Conservation (phyloP, 1,140 invertebrate species). For the Aricia agestis region DNA sequence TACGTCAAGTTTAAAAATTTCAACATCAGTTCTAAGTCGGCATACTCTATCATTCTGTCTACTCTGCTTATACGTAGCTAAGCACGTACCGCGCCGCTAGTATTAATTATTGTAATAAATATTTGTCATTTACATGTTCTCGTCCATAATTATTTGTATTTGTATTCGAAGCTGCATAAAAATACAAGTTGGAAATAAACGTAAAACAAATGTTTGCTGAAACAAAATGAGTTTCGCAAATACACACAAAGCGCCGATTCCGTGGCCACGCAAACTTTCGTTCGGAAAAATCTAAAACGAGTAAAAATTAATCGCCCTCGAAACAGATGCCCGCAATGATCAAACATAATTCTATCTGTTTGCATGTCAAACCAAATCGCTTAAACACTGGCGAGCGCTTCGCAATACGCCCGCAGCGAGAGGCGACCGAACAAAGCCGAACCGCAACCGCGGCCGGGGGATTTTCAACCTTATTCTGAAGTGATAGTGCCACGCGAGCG, state of each 20-base stretch:
- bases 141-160: no score
- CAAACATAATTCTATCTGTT: conserved; percentile 32
- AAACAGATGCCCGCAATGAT: conserved; percentile 23
- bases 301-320: neutral
- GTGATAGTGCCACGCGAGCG: neutral
- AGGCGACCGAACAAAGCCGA: conserved; percentile 29
- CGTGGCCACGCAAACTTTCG: neutral
- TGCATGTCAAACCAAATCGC: conserved; percentile 40
- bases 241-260: neutral
- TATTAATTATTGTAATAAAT: no score
- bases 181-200: neutral
- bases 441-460: neutral
- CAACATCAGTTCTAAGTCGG: no score
- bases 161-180: no score
- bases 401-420: conserved; percentile 30
- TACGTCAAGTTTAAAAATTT: no score
- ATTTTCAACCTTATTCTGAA: neutral
- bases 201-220: neutral
- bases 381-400: conserved; percentile 39
- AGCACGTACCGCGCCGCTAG: no score
- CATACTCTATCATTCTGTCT: no score
- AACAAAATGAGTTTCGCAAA: neutral
- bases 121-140: no score
- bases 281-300: neutral
- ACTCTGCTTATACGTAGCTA: no score